Evolutionary conservation across 2,113 vertebrate genomes (phyloP).

Genomic region (Grus americana): DNA sequence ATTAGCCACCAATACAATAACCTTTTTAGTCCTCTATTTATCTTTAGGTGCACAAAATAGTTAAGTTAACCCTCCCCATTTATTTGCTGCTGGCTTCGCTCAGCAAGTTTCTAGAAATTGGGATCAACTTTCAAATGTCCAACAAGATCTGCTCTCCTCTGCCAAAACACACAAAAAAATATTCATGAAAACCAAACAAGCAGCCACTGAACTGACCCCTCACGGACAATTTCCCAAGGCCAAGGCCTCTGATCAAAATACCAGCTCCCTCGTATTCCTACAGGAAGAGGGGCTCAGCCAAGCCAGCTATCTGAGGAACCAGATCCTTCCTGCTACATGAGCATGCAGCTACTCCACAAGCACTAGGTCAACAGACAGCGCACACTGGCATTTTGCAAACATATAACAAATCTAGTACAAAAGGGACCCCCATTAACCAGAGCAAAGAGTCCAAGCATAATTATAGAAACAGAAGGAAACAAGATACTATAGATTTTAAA

Average conservation of each 20-base stretch:
- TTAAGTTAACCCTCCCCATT: background rate
- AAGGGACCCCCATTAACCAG: background rate
- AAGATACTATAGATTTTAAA: background rate
- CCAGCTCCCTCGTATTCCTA: background rate
- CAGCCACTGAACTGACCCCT: background rate
- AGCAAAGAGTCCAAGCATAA: background rate
- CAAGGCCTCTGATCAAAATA: conserved; percentile 34
- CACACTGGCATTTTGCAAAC: background rate
- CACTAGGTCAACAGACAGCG: background rate
- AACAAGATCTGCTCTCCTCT: background rate
- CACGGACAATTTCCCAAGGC: conserved; percentile 39
- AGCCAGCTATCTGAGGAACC: conserved; percentile 65
- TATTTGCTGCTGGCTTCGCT: background rate
- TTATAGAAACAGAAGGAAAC: background rate
- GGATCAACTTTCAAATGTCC: background rate
- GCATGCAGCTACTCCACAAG: background rate
- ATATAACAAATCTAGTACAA: background rate
- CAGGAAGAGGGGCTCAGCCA: conserved; percentile 61
- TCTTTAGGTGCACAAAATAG: rapidly evolving
- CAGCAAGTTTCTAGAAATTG: background rate
- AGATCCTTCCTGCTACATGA: conserved; percentile 67
- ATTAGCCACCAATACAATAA: background rate
- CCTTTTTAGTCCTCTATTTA: background rate
- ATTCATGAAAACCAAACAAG: background rate
- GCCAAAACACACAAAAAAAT: background rate